A percentile compares a stretch with the other conserved stretches of the same genome.
These are phyloP conservation scores for Dipus sagitta DNA, from an alignment of 2,797 vertebrate species.

Conservation along the genomic window DNA sequence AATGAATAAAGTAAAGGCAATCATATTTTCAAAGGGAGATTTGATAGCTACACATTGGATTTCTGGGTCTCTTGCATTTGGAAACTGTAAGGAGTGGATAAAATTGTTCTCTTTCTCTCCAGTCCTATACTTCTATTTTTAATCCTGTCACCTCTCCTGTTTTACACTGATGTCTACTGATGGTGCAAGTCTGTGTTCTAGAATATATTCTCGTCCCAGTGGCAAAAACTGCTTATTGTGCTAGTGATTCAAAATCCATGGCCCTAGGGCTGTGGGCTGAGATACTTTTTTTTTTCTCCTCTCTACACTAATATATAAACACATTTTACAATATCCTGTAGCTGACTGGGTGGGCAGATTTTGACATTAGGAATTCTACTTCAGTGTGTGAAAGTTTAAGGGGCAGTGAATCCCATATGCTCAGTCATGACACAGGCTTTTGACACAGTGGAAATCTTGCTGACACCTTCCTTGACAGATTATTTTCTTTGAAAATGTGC, in stretches of 20 bases:
- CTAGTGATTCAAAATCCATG: constrained; percentile 85
- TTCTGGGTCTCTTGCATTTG: constrained; percentile 62
- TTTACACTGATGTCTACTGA: constrained; percentile 82
- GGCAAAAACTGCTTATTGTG: constrained; percentile 83
- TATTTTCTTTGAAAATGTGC: constrained; percentile 70
- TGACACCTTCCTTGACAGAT: constrained; percentile 63
- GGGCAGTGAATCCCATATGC: constrained; percentile 76
- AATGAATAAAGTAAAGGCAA: constrained; percentile 27
- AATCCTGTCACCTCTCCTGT: constrained; percentile 80
- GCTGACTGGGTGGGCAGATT: constrained; percentile 68
- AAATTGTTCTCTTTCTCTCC: constrained; percentile 59
- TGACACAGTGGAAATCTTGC: constrained; percentile 47
- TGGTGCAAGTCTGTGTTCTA: constrained; percentile 84
- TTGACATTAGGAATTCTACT: constrained; percentile 74
- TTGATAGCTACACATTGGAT: constrained; percentile 55
- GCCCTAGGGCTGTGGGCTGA: constrained; percentile 84
- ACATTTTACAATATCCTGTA: constrained; percentile 77
- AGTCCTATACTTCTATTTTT: constrained; percentile 83
- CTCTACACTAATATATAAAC: constrained; percentile 79
- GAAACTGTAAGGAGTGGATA: constrained; percentile 52
- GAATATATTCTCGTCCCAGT: constrained; percentile 80
- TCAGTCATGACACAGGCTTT: constrained; percentile 43
- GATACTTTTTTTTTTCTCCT: constrained; percentile 71
- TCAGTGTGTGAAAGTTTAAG: constrained; percentile 68
- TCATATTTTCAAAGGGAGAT: constrained; percentile 64